Evolutionary conservation across 2,888 invertebrate species (phyloP), one percentile per base, ranked within the genome.

Genomic region (Plagiodera versicolora): DNA sequence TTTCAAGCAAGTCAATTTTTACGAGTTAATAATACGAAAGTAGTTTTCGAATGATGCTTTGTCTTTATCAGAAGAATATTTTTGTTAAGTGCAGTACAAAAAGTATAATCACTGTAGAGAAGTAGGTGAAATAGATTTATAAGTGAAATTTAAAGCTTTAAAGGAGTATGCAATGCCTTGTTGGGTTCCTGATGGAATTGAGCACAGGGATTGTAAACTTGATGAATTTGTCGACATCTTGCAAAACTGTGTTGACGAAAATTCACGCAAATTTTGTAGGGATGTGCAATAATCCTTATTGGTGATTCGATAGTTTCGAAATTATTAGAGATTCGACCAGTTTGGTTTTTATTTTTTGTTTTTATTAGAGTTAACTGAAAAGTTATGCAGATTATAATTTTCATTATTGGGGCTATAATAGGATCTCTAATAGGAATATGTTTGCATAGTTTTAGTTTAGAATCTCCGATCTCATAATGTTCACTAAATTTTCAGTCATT

Each of bases 51-150:
- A 72, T 74, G 74, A 70, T 73, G 70, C 70, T 73, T 70, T 72
- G 66, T 67, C 59, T 55, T 65, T 60, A 64, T 69, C 62, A 56
- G 77, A 71, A 77, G 76, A 75, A 74, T 78, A 77, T 78, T 78
- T 79, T 79, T 79, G 75, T 78, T 79, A 79, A 78, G 76, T 70
- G 72, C 74, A 80, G 79, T 80, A 80, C 79, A 80, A 79, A 39
- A 79, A 74, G 67, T 72, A 68, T 72, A 73, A 72, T 72, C 70
- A 72, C 67, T 66, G 56, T 61, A 67, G 69, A 62, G n/a, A n/a
- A 44, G 61, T 70, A 67, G 56, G 64, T 58, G 58, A 60, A 66
- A 61, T 62, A 53, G 39, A 20, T 44, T 6, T 53, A 53, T 24
- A 24, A 53, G 32, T 10, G 11, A 45, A 53, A 44, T 1, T 1